These are phyloP conservation scores for Dufourea novaeangliae DNA, from an alignment of 1,140 invertebrate genomes.

Conservation along the genomic window DNA sequence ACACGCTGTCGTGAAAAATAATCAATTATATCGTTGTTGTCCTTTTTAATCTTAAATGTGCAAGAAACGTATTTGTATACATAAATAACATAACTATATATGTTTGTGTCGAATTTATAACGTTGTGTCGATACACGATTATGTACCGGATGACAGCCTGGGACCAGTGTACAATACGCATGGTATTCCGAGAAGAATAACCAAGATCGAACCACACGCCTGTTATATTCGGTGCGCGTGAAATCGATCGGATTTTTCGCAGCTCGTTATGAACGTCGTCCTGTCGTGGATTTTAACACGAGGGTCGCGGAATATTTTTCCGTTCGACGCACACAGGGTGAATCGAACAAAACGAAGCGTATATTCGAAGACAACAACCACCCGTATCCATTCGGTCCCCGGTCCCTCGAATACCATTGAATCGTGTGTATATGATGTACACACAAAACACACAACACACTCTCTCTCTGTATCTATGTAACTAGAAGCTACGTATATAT, in stretches of 20 bases:
- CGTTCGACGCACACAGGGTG: too few relatives aligned
- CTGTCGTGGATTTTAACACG: too few relatives aligned
- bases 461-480: conserved; percentile 59
- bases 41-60: conserved; percentile 64
- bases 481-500: conserved; percentile 51
- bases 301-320: too few relatives aligned
- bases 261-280: too few relatives aligned
- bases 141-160: conserved; percentile 8
- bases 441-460: conserved; percentile 52
- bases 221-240: not conserved
- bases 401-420: conserved; percentile 18
- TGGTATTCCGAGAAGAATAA: too few relatives aligned
- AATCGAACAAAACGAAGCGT: not conserved
- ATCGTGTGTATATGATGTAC: not conserved
- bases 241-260: too few relatives aligned
- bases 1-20: conserved; percentile 55
- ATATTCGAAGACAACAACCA: not conserved
- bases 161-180: not conserved
- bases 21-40: conserved; percentile 72
- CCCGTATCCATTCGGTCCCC: conserved; percentile 4
- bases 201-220: too few relatives aligned
- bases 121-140: conserved; percentile 36
- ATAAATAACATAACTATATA: conserved; percentile 54
- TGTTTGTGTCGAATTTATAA: conserved; percentile 69
- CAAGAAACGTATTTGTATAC: conserved; percentile 50